Percentiles rank a stretch among this genome's conserved stretches.
These are phyloP conservation scores for Nibea albiflora DNA, from an alignment of 2,113 vertebrate species.

Conservation along the genomic window DNA sequence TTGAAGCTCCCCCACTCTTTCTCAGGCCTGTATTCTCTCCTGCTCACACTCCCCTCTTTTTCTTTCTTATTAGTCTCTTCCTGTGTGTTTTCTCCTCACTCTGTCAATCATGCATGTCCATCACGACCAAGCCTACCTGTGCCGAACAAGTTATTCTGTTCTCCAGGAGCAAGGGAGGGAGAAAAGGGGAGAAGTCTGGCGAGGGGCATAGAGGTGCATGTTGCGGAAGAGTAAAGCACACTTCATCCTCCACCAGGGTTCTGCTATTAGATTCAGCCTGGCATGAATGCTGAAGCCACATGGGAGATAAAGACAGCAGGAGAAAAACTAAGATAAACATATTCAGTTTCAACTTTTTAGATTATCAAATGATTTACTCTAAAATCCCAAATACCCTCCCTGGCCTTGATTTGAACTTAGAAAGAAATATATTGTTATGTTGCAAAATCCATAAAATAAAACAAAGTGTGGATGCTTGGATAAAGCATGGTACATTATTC, in stretches of 20 bases:
- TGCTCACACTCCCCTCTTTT: conserved; percentile 22
- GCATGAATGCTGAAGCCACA: conserved; percentile 29
- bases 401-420: conserved; percentile 3
- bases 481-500: not conserved
- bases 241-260: conserved; percentile 23
- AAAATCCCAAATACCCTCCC: not conserved
- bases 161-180: conserved; percentile 45
- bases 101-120: conserved; percentile 64
- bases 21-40: conserved; percentile 22
- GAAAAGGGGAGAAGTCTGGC: conserved; percentile 27
- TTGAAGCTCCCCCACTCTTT: conserved; percentile 43
- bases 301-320: not conserved
- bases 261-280: conserved; percentile 23
- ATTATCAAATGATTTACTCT: conserved; percentile 7
- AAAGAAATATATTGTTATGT: not conserved
- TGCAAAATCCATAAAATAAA: not conserved
- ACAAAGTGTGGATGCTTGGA: not conserved
- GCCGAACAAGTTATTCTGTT: conserved; percentile 55
- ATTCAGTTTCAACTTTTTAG: conserved; percentile 19
- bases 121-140: conserved; percentile 57
- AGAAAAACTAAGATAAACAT: conserved; percentile 15
- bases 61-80: conserved; percentile 50
- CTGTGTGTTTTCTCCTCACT: conserved; percentile 35
- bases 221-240: conserved; percentile 26
- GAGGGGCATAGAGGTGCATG: conserved; percentile 34